Base-by-base conservation (phyloP, 2,113 vertebrate species). In the Jacana jacana region DNA sequence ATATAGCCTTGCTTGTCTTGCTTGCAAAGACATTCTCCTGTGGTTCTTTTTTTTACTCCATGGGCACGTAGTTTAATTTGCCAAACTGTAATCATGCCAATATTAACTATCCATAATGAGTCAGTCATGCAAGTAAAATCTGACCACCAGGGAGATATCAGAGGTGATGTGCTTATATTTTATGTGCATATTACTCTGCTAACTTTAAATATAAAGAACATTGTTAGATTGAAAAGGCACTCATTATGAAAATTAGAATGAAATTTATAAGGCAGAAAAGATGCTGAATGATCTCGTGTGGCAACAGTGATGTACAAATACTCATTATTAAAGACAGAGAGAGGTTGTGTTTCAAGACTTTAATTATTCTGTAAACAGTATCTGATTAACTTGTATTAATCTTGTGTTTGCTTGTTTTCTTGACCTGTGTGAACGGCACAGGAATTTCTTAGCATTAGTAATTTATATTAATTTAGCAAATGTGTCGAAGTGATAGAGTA, bases 241-340 rank as follows among this genome's bases (percentile, higher is more conserved):
- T 96, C 72, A 91, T 97, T 95, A 93, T 49, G 79, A 87, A 96
- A 84, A 95, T 93, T 71, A 96, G 33, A 24, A 57, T 91, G 81
- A 22, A 93, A 81, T 42, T 81, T 83, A 15, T 10, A 76, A 91
- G 30, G 72, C 64, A 81, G 77, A 70, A 51, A 86, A 77, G 75
- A 33, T 48, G 39, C 54, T 73, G 75, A 88, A 89, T 75, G 88
- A 93, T 93, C 89, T 93, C 91, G 70, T 90, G 92, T 58, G 90
- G 91, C 80, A 94, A 23, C 44, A 46, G 60, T n/a, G 83, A 75
- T 84, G 87, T 97, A 92, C 81, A 96, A 93, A 75, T 68, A 86
- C 42, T 68, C 83, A 55, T 91, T 89, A 84, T 60, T 71, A 76
- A 91, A 86, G 81, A 1, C 6, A 27, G 54, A 88, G 58, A 75